Percentiles rank a stretch among this genome's conserved stretches.
Conservation (phyloP, 2,797 vertebrate species). For the Falco columbarius region DNA sequence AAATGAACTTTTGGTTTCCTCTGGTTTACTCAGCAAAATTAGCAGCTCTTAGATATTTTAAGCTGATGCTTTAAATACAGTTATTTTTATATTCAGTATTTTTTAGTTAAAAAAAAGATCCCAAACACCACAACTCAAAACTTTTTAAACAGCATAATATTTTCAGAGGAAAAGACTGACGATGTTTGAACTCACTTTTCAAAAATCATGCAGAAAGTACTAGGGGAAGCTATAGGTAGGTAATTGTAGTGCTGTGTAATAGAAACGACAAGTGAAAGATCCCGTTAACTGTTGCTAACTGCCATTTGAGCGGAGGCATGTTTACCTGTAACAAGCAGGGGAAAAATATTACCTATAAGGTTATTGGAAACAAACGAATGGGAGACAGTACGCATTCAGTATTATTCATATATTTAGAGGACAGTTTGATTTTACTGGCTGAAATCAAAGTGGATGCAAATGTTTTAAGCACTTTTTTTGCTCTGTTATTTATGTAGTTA, state of each 20-base stretch:
- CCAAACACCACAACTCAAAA: neutral
- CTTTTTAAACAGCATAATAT: constrained; percentile 37
- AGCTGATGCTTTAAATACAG: constrained; percentile 61
- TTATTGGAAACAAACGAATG: constrained; percentile 34
- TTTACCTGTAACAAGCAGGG: neutral
- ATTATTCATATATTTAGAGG: constrained; percentile 69
- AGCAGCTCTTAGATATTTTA: constrained; percentile 38
- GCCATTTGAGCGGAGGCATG: neutral
- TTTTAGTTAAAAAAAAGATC: neutral
- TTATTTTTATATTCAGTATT: constrained; percentile 64
- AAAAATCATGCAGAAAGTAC: neutral
- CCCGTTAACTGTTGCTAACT: neutral
- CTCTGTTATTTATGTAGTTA: constrained; percentile 67
- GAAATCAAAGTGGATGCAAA: constrained; percentile 72
- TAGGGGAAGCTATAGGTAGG: neutral
- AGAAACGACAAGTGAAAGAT: neutral
- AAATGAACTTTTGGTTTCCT: constrained; percentile 20
- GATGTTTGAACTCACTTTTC: constrained; percentile 9
- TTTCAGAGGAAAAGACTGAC: constrained; percentile 38
- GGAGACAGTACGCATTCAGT: constrained; percentile 65
- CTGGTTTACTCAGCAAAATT: constrained; percentile 41
- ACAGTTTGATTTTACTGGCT: constrained; percentile 75
- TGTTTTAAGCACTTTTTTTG: constrained; percentile 75
- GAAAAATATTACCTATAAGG: neutral
- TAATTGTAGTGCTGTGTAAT: neutral